phyloP scores from a whole-genome alignment of 2,797 vertebrate species.

The Percopsis omiscomaycus region DNA sequence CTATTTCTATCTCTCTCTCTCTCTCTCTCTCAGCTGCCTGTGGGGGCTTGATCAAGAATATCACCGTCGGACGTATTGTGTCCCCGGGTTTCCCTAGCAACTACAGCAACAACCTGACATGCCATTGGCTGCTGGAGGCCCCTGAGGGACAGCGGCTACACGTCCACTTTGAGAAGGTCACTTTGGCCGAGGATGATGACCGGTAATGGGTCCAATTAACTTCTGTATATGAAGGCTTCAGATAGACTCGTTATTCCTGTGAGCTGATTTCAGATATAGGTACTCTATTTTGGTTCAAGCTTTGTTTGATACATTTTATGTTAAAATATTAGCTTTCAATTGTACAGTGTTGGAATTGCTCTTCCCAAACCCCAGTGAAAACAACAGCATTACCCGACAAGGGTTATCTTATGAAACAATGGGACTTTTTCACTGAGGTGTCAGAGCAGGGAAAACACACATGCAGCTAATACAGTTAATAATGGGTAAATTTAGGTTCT shows the following conservation, averaged over 20 bases:
- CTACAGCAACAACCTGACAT: conserved; percentile 96
- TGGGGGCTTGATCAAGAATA: conserved; percentile 83
- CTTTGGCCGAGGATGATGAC: conserved; percentile 91
- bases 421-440: too few relatives aligned
- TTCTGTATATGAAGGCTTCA: background rate
- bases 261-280: too few relatives aligned
- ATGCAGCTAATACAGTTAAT: too few relatives aligned
- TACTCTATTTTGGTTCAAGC: too few relatives aligned
- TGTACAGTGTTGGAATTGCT: too few relatives aligned
- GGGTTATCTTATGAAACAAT: too few relatives aligned
- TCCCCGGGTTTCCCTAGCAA: conserved; percentile 91
- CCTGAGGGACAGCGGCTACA: conserved; percentile 82
- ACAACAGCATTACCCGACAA: too few relatives aligned
- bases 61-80: conserved; percentile 83
- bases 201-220: conserved; percentile 71
- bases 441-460: too few relatives aligned
- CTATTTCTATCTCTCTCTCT: conserved; percentile 7
- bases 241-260: background rate
- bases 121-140: conserved; percentile 91
- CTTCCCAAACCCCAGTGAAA: too few relatives aligned
- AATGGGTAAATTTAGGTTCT: too few relatives aligned
- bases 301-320: too few relatives aligned
- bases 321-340: too few relatives aligned
- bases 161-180: conserved; percentile 93
- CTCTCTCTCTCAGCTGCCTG: conserved; percentile 79